Conservation (phyloP, 2,113 vertebrate species). For the Equus przewalskii region DNA sequence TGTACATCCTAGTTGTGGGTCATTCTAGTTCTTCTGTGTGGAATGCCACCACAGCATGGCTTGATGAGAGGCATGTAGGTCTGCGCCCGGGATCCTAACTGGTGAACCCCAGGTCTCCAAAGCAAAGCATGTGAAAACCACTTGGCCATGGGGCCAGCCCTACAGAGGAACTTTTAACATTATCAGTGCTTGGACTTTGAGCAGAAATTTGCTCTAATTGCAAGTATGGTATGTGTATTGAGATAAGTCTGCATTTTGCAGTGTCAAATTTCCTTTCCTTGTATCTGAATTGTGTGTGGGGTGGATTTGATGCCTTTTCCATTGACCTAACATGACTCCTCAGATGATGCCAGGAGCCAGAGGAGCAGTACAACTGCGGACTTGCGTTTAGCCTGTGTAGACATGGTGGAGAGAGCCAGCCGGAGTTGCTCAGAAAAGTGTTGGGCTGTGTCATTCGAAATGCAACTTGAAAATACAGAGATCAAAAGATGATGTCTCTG, state of each 20-base stretch:
- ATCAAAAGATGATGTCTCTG: neutral
- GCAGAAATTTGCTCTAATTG: neutral
- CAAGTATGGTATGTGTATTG: neutral
- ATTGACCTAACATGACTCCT: neutral
- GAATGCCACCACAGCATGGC: too few species aligned
- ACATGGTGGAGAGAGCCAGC: neutral
- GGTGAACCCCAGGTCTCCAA: too few species aligned
- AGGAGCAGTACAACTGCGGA: neutral
- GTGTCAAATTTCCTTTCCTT: neutral
- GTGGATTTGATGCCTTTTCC: neutral
- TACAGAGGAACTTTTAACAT: neutral
- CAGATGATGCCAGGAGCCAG: neutral
- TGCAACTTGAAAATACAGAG: neutral
- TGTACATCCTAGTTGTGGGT: too few species aligned
- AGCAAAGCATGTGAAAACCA: too few species aligned
- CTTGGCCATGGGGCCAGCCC: neutral
- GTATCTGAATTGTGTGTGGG: neutral
- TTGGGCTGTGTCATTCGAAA: neutral
- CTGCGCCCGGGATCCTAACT: too few species aligned
- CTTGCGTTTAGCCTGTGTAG: neutral
- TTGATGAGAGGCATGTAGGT: too few species aligned
- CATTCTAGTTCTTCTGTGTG: too few species aligned
- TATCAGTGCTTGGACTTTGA: neutral
- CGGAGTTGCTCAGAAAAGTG: neutral
- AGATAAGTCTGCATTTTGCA: neutral